phyloP scores from a whole-genome alignment of 1,140 invertebrate species.

The Drosophila quadrilineata region DNA sequence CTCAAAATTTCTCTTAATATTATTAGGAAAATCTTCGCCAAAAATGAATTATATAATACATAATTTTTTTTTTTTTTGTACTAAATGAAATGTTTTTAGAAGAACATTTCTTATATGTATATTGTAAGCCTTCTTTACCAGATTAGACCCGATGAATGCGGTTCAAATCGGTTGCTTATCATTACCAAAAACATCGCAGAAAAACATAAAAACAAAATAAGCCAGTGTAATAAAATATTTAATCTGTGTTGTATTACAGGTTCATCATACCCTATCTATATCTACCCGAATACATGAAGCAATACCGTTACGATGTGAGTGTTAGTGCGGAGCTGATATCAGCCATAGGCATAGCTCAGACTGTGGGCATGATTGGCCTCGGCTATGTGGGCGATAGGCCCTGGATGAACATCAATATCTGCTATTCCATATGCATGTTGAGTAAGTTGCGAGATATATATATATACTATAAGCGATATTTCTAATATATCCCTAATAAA shows the following conservation, averaged over 20 bases:
- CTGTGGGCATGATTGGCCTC: slow-evolving; percentile 93
- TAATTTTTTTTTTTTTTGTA: not conserved
- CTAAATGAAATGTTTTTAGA: too few relatives aligned
- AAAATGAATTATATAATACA: not conserved
- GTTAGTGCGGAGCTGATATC: slow-evolving; percentile 89
- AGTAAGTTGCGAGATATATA: slow-evolving; percentile 40
- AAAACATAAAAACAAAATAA: too few relatives aligned
- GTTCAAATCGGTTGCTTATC: slow-evolving; percentile 2
- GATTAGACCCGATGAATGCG: too few relatives aligned
- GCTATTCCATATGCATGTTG: slow-evolving; percentile 89
- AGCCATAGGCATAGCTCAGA: slow-evolving; percentile 92
- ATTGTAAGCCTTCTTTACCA: too few relatives aligned
- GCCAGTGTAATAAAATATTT: slow-evolving; percentile 13
- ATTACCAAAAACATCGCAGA: too few relatives aligned
- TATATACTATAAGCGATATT: not conserved
- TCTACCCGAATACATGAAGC: slow-evolving; percentile 87
- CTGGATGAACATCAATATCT: slow-evolving; percentile 92
- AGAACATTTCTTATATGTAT: too few relatives aligned
- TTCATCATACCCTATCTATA: slow-evolving; percentile 96
- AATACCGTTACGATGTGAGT: slow-evolving; percentile 85
- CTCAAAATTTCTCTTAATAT: slow-evolving; percentile 23
- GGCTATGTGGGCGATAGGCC: slow-evolving; percentile 94
- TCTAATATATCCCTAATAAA: not conserved
- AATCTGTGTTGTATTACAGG: slow-evolving; percentile 45
- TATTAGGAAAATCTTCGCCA: not conserved